Evolutionary conservation across 2,888 invertebrate species (phyloP).

Genomic region (Muschampia plurimacula): DNA sequence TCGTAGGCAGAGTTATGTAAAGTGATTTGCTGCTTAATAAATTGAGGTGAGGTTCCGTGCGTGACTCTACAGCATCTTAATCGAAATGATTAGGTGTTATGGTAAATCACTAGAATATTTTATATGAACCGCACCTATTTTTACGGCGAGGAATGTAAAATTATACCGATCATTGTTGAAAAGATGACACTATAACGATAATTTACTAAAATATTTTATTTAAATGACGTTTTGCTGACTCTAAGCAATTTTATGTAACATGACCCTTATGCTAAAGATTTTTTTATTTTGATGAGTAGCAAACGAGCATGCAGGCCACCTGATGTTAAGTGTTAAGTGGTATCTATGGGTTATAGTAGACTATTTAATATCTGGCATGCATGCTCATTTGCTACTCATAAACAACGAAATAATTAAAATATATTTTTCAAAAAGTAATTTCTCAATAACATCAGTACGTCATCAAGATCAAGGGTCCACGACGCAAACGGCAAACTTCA

Average conservation of each 20-base stretch:
- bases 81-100: conserved; percentile 18
- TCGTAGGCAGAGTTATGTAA: conserved; percentile 24
- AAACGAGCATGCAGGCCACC: too few relatives aligned
- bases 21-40: conserved; percentile 29
- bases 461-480: neutral
- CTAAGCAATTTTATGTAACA: neutral
- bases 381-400: too few relatives aligned
- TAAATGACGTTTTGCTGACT: conserved; percentile 2
- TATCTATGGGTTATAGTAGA: too few relatives aligned
- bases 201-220: neutral
- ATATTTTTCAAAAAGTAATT: neutral
- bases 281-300: too few relatives aligned
- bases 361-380: too few relatives aligned
- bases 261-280: neutral
- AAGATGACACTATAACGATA: neutral
- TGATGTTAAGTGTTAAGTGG: too few relatives aligned
- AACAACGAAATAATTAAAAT: too few relatives aligned
- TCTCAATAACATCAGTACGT: neutral
- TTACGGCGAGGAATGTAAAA: neutral
- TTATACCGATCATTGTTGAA: conserved; percentile 4
- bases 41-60: conserved; percentile 13
- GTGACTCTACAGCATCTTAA: conserved; percentile 12
- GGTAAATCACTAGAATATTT: conserved; percentile 18
- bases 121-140: conserved; percentile 4
- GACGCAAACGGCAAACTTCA: neutral